Conservation (phyloP, 2,888 invertebrate genomes). For the Watsonalla cultraria region DNA sequence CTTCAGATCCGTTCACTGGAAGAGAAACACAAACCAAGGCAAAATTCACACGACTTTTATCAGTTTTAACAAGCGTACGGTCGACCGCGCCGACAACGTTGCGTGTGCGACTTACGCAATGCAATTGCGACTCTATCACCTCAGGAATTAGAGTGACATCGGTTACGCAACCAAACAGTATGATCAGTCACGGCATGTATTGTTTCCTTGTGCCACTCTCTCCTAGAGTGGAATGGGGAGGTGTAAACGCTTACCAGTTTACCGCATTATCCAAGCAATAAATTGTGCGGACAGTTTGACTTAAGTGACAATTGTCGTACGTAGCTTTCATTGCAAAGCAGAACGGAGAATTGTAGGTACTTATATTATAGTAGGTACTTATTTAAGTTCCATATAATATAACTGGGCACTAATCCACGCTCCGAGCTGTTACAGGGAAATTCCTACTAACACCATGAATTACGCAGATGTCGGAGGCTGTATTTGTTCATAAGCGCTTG, state of each 20-base stretch:
- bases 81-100: conserved; percentile 20
- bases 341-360: too few species aligned
- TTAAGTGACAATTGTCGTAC: too few species aligned
- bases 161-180: conserved; percentile 22
- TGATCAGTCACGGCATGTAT: conserved; percentile 22
- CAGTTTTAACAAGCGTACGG: conserved; percentile 9
- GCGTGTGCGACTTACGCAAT: conserved; percentile 17
- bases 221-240: conserved; percentile 1
- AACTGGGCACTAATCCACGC: too few species aligned
- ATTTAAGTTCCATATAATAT: too few species aligned
- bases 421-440: too few species aligned
- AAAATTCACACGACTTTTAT: conserved; percentile 13
- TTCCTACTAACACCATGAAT: too few species aligned
- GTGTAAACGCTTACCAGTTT: not conserved
- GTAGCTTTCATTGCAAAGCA: too few species aligned
- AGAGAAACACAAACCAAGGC: conserved; percentile 2
- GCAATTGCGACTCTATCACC: conserved; percentile 12
- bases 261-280: too few species aligned
- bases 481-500: too few species aligned
- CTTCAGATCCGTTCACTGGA: not conserved
- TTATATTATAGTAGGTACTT: too few species aligned
- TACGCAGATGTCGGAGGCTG: too few species aligned
- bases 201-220: conserved; percentile 27
- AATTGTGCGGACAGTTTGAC: too few species aligned
- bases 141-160: conserved; percentile 15